These are phyloP conservation scores for Lithosia quadra DNA, from an alignment of 2,888 invertebrate species.

Conservation along the genomic window DNA sequence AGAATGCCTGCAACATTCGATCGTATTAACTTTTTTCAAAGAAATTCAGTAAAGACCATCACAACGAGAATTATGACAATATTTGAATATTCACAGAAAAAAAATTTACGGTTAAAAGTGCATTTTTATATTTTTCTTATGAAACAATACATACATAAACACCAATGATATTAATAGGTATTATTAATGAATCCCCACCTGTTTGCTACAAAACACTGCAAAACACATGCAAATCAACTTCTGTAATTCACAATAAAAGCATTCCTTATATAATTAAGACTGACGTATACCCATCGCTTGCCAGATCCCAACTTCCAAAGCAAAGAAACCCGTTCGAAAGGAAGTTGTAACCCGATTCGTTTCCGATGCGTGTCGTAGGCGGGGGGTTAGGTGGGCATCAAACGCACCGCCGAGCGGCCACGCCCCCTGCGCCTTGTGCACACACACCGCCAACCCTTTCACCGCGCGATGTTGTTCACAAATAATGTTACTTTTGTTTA, in stretches of 20 bases:
- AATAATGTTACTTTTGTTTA: slow-evolving; percentile 39
- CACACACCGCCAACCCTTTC: slow-evolving; percentile 47
- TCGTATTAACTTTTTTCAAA: too few species aligned
- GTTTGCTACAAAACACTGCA: slow-evolving; percentile 14
- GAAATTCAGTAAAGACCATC: too few species aligned
- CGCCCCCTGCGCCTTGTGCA: slow-evolving; percentile 42
- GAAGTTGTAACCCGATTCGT: slow-evolving; percentile 61
- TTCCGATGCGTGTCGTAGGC: slow-evolving; percentile 55
- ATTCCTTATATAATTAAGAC: slow-evolving; percentile 48
- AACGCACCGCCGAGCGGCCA: slow-evolving; percentile 47
- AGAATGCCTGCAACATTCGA: too few species aligned
- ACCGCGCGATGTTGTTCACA: slow-evolving; percentile 39
- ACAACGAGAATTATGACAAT: background rate
- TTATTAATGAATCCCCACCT: slow-evolving; percentile 1
- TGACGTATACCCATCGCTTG: slow-evolving; percentile 39
- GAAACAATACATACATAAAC: background rate
- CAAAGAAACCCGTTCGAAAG: slow-evolving; percentile 37
- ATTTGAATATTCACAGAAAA: background rate
- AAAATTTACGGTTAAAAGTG: background rate
- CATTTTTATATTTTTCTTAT: background rate
- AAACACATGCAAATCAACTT: slow-evolving; percentile 45
- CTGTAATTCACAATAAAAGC: slow-evolving; percentile 35
- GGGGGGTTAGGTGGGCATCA: slow-evolving; percentile 51
- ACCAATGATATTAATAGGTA: too few species aligned
- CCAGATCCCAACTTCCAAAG: slow-evolving; percentile 39